Percentiles rank a stretch among this genome's conserved stretches.
Conservation (phyloP, 2,113 vertebrate genomes). For the Tautogolabrus adspersus region DNA sequence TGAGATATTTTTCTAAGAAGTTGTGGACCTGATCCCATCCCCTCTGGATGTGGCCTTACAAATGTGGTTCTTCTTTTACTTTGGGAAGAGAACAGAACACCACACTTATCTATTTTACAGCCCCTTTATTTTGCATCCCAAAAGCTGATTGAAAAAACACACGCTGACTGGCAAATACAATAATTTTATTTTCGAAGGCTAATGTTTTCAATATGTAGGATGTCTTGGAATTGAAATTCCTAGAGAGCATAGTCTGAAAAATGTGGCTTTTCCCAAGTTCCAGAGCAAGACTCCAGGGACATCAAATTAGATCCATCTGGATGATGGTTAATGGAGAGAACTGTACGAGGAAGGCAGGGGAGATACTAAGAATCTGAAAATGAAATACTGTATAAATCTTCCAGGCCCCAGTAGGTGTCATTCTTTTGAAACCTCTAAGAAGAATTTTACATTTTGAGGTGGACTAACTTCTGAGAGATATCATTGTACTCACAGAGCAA, state of each 20-base stretch:
- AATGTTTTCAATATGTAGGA: background rate
- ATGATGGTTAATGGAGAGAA: conserved; percentile 3
- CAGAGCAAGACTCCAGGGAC: conserved; percentile 5
- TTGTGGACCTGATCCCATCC: conserved; percentile 59
- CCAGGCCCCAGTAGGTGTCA: background rate
- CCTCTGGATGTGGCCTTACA: conserved; percentile 35
- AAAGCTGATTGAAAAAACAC: background rate
- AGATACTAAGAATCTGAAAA: conserved; percentile 34
- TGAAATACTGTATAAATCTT: background rate
- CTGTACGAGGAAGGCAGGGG: background rate
- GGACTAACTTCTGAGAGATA: background rate
- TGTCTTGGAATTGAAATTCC: background rate
- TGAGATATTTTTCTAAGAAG: conserved; percentile 55
- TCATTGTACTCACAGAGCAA: background rate
- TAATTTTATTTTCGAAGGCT: background rate
- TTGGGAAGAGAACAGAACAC: background rate
- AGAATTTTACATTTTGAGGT: background rate
- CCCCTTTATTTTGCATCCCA: background rate
- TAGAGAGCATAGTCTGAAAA: background rate
- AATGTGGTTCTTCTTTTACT: conserved; percentile 18
- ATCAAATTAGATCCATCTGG: conserved; percentile 8
- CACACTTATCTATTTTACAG: background rate
- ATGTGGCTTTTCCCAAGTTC: background rate
- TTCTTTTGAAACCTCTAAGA: background rate
- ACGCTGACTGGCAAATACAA: background rate